Evolutionary conservation across 2,888 invertebrate species (phyloP), one percentile per base, ranked within the genome.

Genomic region (Choristoneura rosaceana): DNA sequence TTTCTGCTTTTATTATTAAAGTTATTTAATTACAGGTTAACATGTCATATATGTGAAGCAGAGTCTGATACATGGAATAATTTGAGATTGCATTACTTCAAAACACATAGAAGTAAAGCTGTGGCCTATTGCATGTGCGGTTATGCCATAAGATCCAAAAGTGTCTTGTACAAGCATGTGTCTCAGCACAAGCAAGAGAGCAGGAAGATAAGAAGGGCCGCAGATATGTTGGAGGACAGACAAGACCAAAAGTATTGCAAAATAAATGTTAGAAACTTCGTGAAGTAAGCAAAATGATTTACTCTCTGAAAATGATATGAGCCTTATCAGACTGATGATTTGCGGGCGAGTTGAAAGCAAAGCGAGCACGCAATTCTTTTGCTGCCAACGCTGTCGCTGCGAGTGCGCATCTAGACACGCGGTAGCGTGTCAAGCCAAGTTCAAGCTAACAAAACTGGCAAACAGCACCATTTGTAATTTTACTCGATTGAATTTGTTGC

Each of bases 141-240:
- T 15, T 88, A 85, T 78, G 85, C 85, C 8, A 87, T 93, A 43
- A 84, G 83, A 79, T 92, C 93, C 4, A 91, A 91, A 77, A 90
- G 86, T 83, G 86, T 88, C 52, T 85, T 94, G 15, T 93, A 93
- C 78, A 91, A 91, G 78, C 93, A 94, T 81, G 87, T 92, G 14
- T 85, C 90, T 2, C 88, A 90, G 67, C 93, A 94, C 76, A 90
- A 89, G 78, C 73, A 83, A 71, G 88, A 89, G 78, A 87, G 86
- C 76, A 85, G 80, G 66, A 89, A 87, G 81, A 76, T 86, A 70
- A 87, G 82, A 63, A 83, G 80, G 63, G 78, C 75, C 10, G 81
- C 81, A 25, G 82, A 87, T 38, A 80, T 82, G 10, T 78, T 83
- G 15, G 79, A 79, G 58, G 82, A 82, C 58, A 87, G 83, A 70